Percentiles rank a stretch among this genome's conserved stretches.
phyloP scores from a whole-genome alignment of 1,140 invertebrate species.

The Drosophila truncata region DNA sequence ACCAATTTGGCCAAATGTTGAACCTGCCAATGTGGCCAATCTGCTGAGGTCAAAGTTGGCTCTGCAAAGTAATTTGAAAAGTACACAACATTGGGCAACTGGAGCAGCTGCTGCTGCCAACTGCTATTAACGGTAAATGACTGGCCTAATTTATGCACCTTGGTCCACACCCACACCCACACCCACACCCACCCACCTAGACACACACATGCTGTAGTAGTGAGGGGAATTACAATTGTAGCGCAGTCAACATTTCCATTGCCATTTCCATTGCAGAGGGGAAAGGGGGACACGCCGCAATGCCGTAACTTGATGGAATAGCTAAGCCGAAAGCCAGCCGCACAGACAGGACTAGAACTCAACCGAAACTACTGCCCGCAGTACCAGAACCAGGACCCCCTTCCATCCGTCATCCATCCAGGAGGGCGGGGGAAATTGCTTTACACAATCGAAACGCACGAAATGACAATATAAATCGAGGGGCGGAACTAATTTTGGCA shows the following conservation, averaged over 20 bases:
- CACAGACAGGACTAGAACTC: slow-evolving; percentile 14
- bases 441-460: slow-evolving; percentile 82
- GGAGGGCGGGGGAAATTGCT: slow-evolving; percentile 66
- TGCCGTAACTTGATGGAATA: slow-evolving; percentile 81
- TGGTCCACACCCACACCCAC: slow-evolving; percentile 31
- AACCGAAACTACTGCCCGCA: slow-evolving; percentile 32
- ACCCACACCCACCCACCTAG: slow-evolving; percentile 4
- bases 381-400: slow-evolving; percentile 5
- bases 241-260: slow-evolving; percentile 57
- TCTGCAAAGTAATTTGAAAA: slow-evolving; percentile 64
- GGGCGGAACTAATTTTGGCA: slow-evolving; percentile 82
- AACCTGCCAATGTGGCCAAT: slow-evolving; percentile 21
- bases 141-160: slow-evolving; percentile 76
- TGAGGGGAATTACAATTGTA: slow-evolving; percentile 46
- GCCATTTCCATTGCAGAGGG: slow-evolving; percentile 36
- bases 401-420: slow-evolving; percentile 11
- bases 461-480: slow-evolving; percentile 84
- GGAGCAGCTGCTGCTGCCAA: slow-evolving; percentile 50
- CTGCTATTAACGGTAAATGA: slow-evolving; percentile 77
- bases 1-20: neutral
- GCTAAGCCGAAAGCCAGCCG: slow-evolving; percentile 33
- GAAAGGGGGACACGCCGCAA: slow-evolving; percentile 59
- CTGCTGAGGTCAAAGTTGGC: slow-evolving; percentile 35
- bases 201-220: slow-evolving; percentile 3
- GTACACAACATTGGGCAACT: slow-evolving; percentile 57